These are phyloP conservation scores for Zaprionus africanus DNA, from an alignment of 1,140 invertebrate genomes.

Conservation along the genomic window DNA sequence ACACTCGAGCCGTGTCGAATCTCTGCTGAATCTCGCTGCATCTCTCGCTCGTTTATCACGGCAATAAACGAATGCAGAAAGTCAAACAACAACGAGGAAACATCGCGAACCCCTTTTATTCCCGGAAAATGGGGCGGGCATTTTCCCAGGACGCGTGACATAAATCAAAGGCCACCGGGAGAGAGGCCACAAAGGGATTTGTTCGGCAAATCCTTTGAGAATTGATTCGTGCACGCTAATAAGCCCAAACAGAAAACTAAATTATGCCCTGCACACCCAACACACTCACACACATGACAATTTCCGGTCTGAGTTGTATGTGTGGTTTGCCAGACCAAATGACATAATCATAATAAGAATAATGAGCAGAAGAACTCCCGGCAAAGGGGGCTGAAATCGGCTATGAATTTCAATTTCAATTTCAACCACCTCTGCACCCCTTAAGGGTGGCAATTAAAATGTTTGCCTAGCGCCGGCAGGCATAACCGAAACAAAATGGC, in stretches of 20 bases:
- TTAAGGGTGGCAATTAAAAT: conserved; percentile 78
- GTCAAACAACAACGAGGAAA: conserved; percentile 45
- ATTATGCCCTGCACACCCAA: conserved; percentile 51
- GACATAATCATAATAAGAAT: conserved; percentile 74
- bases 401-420: conserved; percentile 67
- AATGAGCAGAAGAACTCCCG: neutral
- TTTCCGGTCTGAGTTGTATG: conserved; percentile 39
- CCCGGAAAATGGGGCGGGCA: conserved; percentile 19
- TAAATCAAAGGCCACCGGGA: conserved; percentile 64
- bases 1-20: conserved; percentile 73
- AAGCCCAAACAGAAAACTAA: conserved; percentile 72
- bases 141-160: conserved; percentile 81
- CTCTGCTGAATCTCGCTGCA: conserved; percentile 67
- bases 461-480: conserved; percentile 52
- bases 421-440: conserved; percentile 44
- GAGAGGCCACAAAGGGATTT: conserved; percentile 50
- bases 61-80: conserved; percentile 61
- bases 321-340: conserved; percentile 63
- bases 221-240: conserved; percentile 84
- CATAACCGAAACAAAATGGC: conserved; percentile 61
- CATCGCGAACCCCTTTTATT: conserved; percentile 44
- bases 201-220: conserved; percentile 80
- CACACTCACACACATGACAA: conserved; percentile 16
- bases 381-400: conserved; percentile 1
- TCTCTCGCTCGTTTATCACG: conserved; percentile 52